These are phyloP conservation scores for Adela reaumurella DNA, from an alignment of 2,888 invertebrate species.

Conservation along the genomic window DNA sequence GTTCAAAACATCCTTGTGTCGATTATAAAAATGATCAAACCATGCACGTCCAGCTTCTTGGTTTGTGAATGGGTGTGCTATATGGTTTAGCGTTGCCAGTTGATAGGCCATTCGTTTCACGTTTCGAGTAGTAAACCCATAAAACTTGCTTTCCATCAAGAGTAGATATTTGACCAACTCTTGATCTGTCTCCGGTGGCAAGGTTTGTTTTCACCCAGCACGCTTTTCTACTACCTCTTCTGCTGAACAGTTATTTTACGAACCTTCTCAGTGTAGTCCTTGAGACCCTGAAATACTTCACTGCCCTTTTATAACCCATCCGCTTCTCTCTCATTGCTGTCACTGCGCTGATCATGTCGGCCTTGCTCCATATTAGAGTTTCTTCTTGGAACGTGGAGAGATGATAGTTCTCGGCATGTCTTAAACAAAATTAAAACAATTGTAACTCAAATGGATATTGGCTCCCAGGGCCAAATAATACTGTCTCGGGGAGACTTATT, in stretches of 20 bases:
- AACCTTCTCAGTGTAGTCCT: neutral
- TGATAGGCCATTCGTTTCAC: neutral
- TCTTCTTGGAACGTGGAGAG: too few relatives aligned
- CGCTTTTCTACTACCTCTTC: neutral
- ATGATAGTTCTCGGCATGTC: too few relatives aligned
- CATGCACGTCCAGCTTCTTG: neutral
- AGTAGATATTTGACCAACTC: slow-evolving; percentile 1
- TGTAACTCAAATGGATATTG: too few relatives aligned
- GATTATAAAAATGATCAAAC: neutral
- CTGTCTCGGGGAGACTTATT: too few relatives aligned
- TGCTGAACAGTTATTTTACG: neutral
- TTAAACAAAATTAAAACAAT: too few relatives aligned
- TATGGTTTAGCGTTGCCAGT: neutral
- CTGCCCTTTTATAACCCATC: slow-evolving; percentile 1
- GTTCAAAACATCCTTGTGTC: neutral
- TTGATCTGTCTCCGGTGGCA: neutral
- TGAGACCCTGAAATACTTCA: neutral
- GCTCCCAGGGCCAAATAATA: too few relatives aligned
- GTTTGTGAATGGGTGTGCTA: neutral
- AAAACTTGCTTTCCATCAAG: neutral
- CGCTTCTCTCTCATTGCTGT: neutral
- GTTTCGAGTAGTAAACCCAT: neutral
- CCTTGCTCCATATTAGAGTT: neutral
- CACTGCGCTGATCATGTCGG: neutral
- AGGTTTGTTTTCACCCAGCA: neutral